Percentiles rank a stretch among this genome's conserved stretches.
These are phyloP conservation scores for Morpho deidamia DNA, from an alignment of 2,888 invertebrate species.

Conservation along the genomic window DNA sequence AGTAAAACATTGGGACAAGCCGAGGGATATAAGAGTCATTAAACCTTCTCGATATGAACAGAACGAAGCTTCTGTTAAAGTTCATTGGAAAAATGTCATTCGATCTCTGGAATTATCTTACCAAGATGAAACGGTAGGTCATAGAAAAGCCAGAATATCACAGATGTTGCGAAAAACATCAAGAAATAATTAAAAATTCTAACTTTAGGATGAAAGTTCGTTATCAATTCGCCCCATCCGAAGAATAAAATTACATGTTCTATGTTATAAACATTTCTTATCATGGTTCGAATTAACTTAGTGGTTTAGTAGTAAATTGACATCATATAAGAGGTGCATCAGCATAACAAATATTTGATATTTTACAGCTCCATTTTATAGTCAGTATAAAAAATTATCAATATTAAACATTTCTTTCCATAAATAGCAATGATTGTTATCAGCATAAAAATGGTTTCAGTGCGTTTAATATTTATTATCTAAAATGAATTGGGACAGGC, in stretches of 20 bases:
- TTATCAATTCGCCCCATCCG: too few relatives aligned
- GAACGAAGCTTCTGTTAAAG: slow-evolving; percentile 60
- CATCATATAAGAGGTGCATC: background rate
- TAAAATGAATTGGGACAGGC: background rate
- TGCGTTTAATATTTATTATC: slow-evolving; percentile 1
- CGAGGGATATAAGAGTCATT: slow-evolving; percentile 41
- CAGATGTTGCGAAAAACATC: too few relatives aligned
- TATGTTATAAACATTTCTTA: too few relatives aligned
- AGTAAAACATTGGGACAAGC: slow-evolving; percentile 56
- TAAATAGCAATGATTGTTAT: slow-evolving; percentile 8
- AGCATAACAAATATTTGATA: slow-evolving; percentile 5
- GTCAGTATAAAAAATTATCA: slow-evolving; percentile 1
- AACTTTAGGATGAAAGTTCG: too few relatives aligned
- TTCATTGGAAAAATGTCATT: slow-evolving; percentile 61
- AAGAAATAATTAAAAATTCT: too few relatives aligned
- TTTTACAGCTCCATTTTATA: background rate
- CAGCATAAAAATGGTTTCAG: background rate
- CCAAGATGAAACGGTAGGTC: slow-evolving; percentile 59
- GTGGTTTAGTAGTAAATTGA: background rate
- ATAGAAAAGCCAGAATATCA: too few relatives aligned
- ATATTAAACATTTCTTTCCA: slow-evolving; percentile 9
- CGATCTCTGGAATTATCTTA: slow-evolving; percentile 56
- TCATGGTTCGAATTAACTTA: too few relatives aligned
- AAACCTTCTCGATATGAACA: slow-evolving; percentile 59
- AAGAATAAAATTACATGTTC: too few relatives aligned